Evolutionary conservation across 2,113 vertebrate genomes (phyloP).

Genomic region (Heterochromis multidens): DNA sequence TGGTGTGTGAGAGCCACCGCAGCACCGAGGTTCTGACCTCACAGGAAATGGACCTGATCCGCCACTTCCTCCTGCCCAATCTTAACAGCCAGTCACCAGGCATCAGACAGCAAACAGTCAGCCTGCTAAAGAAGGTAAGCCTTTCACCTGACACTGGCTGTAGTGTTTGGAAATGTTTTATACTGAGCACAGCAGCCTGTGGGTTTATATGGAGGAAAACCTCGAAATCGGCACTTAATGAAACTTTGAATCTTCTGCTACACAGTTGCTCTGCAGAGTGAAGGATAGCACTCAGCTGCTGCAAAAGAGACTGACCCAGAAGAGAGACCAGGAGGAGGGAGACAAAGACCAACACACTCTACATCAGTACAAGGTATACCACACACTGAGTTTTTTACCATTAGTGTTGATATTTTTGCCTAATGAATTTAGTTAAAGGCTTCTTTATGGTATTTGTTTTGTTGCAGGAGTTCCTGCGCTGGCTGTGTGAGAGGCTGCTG

Average conservation of each 20-base stretch:
- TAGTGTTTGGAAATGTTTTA: background rate
- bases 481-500: slow-evolving; percentile 84
- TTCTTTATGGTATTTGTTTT: background rate
- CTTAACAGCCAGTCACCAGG: slow-evolving; percentile 89
- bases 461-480: slow-evolving; percentile 84
- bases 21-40: slow-evolving; percentile 84
- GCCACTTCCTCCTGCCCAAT: slow-evolving; percentile 84
- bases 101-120: slow-evolving; percentile 85
- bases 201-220: background rate
- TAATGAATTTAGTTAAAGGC: background rate
- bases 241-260: background rate
- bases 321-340: slow-evolving; percentile 48
- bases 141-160: background rate
- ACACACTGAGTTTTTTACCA: background rate
- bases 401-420: background rate
- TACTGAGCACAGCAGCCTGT: no score
- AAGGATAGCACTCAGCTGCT: slow-evolving; percentile 87
- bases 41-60: slow-evolving; percentile 86
- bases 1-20: slow-evolving; percentile 91
- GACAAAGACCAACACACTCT: slow-evolving; percentile 63
- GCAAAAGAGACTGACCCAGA: slow-evolving; percentile 80
- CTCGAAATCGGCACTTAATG: background rate
- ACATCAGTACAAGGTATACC: slow-evolving; percentile 69
- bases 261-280: slow-evolving; percentile 86
- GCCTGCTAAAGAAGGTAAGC: slow-evolving; percentile 89